Conservation (phyloP, 2,888 invertebrate genomes). For the Lasioglossum morio region DNA sequence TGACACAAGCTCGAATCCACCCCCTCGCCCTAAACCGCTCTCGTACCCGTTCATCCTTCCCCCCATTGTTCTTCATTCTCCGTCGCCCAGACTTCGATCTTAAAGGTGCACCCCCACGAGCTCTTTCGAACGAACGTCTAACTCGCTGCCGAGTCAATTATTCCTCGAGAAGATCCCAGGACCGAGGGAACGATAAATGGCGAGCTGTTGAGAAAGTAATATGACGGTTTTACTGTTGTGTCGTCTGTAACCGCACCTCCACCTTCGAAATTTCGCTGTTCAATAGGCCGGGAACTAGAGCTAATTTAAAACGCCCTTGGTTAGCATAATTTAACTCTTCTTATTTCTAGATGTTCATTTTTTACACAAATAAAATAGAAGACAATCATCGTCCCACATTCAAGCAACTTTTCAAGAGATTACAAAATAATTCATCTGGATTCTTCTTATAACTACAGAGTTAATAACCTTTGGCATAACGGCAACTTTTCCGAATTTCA, state of each 20-base stretch:
- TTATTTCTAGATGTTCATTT: not conserved
- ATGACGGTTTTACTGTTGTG: not conserved
- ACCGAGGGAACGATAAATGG: conserved; percentile 47
- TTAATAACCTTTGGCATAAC: not conserved
- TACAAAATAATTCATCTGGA: not conserved
- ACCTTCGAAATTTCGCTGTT: not conserved
- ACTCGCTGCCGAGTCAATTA: conserved; percentile 55
- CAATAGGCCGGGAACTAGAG: not conserved
- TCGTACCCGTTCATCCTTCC: conserved; percentile 59
- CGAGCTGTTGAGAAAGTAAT: not conserved
- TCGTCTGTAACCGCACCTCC: not conserved
- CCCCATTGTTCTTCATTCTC: conserved; percentile 76
- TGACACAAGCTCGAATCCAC: conserved; percentile 60
- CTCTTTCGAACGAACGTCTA: conserved; percentile 36
- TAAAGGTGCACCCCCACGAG: conserved; percentile 74
- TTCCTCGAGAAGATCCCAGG: conserved; percentile 28
- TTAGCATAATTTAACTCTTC: too few species aligned
- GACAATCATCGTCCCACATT: too few species aligned
- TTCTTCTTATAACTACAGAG: not conserved
- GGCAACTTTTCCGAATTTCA: not conserved
- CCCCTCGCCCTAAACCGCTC: conserved; percentile 61
- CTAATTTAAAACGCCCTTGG: not conserved
- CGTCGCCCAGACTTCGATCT: conserved; percentile 67
- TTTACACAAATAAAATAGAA: not conserved
- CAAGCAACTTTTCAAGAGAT: not conserved